Evolutionary conservation across 2,888 invertebrate genomes (phyloP), one percentile per base, ranked within the genome.

Genomic region (Drosophila eohydei): DNA sequence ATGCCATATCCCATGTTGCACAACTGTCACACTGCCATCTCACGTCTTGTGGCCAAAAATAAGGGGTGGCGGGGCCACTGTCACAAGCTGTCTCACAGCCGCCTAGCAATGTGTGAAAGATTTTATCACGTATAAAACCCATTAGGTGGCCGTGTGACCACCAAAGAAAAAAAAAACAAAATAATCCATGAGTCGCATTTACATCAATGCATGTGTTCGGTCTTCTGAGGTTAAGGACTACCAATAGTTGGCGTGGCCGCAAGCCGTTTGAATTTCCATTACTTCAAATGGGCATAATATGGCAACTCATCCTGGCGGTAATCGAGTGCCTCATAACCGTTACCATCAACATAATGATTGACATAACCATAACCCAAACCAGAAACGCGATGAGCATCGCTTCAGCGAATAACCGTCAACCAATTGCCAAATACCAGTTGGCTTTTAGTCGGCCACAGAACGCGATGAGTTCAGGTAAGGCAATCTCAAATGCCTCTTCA

Each of bases 261-360:
- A 64, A 72, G 57, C 60, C 71, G 67, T 68, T 84, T 71, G 79
- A 84, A 63, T 76, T 71, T 74, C 80, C 77, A 82, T 84, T 82
- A 82, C 69, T 43, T 57, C 44, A 61, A 81, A 82, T 79, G 79
- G 79, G 62, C 65, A 65, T 81, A 71, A 81, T 81, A 74, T 63
- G 79, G 74, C 73, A 79, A 79, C 82, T 81, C 82, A 81, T 84
- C 82, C 64, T 79, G 71, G 50, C 82, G 76, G 71, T 81, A 86
- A 83, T 74, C 78, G 87, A 81, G 60, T 81, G 73, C 48, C 69
- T 52, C 81, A 83, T 83, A 83, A 84, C 79, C 81, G 72, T 87
- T 61, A 79, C 79, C 81, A 83, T 87, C 74, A 87, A 77, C 79
- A 74, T 84, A 84, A 82, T 82, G 84, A 84, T 81, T 84, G 82